These are phyloP conservation scores for Zenarchopterus dispar DNA, from an alignment of 2,797 vertebrate genomes.

Conservation along the genomic window DNA sequence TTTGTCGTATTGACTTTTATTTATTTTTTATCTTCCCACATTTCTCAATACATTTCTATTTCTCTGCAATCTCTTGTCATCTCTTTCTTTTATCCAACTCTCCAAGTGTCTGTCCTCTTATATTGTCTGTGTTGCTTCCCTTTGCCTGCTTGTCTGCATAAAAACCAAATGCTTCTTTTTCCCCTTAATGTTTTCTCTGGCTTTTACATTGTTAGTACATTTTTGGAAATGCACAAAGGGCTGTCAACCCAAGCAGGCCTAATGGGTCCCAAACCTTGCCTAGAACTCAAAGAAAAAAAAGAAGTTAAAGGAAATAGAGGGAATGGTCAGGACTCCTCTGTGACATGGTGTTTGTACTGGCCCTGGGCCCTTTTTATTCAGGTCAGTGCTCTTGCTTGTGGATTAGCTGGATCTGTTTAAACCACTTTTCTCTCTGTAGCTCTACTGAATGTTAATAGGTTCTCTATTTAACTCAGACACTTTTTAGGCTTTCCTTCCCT, in stretches of 20 bases:
- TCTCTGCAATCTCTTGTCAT: conserved; percentile 19
- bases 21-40: conserved; percentile 5
- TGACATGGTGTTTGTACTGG: conserved; percentile 49
- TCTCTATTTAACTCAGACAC: conserved; percentile 31
- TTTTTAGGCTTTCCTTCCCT: conserved; percentile 27
- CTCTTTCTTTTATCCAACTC: conserved; percentile 24
- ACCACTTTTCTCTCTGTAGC: conserved; percentile 37
- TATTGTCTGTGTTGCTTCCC: conserved; percentile 13
- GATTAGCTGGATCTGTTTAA: conserved; percentile 66
- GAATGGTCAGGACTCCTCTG: conserved; percentile 50
- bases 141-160: conserved; percentile 13
- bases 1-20: conserved; percentile 1
- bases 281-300: conserved; percentile 33
- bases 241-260: conserved; percentile 15
- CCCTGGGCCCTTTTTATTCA: conserved; percentile 68
- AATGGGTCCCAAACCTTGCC: conserved; percentile 38
- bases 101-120: conserved; percentile 19
- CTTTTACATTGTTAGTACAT: conserved; percentile 27
- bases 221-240: conserved; percentile 29
- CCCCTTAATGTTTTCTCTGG: conserved; percentile 14
- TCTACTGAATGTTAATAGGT: conserved; percentile 73
- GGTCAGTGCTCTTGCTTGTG: conserved; percentile 72
- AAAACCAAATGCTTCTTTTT: conserved; percentile 35
- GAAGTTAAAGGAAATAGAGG: conserved; percentile 38
- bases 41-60: conserved; percentile 35